Percentiles rank a stretch among this genome's conserved stretches.
phyloP scores from a whole-genome alignment of 2,888 invertebrate species.

The Xanthia icteritia region DNA sequence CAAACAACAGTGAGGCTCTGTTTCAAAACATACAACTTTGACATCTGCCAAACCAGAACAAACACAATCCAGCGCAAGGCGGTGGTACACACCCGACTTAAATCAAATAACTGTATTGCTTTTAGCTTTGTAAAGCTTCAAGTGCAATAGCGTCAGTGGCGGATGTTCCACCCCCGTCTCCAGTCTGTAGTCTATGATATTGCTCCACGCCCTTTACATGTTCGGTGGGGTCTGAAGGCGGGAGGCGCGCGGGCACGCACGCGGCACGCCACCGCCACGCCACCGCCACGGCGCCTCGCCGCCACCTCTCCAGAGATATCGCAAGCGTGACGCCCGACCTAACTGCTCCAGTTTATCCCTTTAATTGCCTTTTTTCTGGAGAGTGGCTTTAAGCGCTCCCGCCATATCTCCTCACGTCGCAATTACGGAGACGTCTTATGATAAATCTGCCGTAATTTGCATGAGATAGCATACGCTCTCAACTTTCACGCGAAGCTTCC shows the following conservation, averaged over 20 bases:
- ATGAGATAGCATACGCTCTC: conserved; percentile 91
- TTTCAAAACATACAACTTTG: conserved; percentile 90
- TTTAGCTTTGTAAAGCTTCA: conserved; percentile 90
- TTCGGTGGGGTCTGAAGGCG: conserved; percentile 82
- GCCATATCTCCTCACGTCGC: conserved; percentile 90
- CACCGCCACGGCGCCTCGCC: conserved; percentile 65
- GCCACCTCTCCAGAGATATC: conserved; percentile 80
- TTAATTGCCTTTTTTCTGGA: conserved; percentile 90
- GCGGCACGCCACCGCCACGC: conserved; percentile 68
- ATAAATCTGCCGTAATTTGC: conserved; percentile 91
- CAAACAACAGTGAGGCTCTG: conserved; percentile 84
- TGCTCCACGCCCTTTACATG: conserved; percentile 90
- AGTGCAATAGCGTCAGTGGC: conserved; percentile 89
- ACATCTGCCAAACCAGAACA: conserved; percentile 90
- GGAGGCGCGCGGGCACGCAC: conserved; percentile 78
- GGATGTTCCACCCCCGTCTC: conserved; percentile 88
- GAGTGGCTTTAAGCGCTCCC: conserved; percentile 87
- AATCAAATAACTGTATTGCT: conserved; percentile 91
- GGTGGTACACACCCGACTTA: conserved; percentile 88
- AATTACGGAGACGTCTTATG: conserved; percentile 90
- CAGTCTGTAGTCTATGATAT: conserved; percentile 90
- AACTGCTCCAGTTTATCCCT: conserved; percentile 89
- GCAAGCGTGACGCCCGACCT: conserved; percentile 86
- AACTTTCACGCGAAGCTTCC: conserved; percentile 89
- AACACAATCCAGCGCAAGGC: conserved; percentile 89